Evolutionary conservation across 2,888 invertebrate genomes (phyloP), one percentile per base, ranked within the genome.

Genomic region (Ashinkailepas kermadecensis): DNA sequence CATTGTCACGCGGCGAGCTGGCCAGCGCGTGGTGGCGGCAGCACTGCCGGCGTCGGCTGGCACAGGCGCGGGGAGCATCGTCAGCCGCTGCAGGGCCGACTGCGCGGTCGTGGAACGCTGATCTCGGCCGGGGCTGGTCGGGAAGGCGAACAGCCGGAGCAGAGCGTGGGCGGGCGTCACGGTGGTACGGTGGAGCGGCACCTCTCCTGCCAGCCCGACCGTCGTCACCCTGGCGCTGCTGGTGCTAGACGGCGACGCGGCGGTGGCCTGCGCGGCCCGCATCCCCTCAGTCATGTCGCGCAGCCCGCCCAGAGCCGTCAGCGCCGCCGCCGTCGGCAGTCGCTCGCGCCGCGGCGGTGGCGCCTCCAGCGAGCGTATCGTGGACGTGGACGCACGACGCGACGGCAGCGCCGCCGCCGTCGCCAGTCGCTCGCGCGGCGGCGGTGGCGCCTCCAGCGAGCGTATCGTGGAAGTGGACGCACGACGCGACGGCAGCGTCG

Each of bases 81-180:
- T 8, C 39, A 39, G 39, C 39, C 4, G 39, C 39, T 39, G 39
- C 39, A 39, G 39, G 65, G 65, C 23, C 9, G 65, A 13, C 25
- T 11, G 25, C 67, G 67, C 67, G 25, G 67, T n/a, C 23, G 67
- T 67, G 4, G 13, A 13, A 12, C 25, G 7, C 39, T 39, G 39
- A 39, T 39, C 39, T 39, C 39, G 59, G 59, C 59, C 59, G 59
- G 15, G 12, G 59, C 15, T 15, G 23, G 74, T 10, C 81, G 83
- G 9, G 25, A 25, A 25, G 81, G 82, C 64, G 67, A 81, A n/a
- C 4, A 65, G 58, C 54, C 64, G 25, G 81, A 83, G 54, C 83
- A 83, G 54, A 8, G 74, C 54, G 54, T 54, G 74, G 10, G 54
- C 74, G 18, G 74, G 74, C 9, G 74, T 74, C 15, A 74, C 74